phyloP scores from a whole-genome alignment of 1,140 invertebrate species.

The Bombus fervidus region DNA sequence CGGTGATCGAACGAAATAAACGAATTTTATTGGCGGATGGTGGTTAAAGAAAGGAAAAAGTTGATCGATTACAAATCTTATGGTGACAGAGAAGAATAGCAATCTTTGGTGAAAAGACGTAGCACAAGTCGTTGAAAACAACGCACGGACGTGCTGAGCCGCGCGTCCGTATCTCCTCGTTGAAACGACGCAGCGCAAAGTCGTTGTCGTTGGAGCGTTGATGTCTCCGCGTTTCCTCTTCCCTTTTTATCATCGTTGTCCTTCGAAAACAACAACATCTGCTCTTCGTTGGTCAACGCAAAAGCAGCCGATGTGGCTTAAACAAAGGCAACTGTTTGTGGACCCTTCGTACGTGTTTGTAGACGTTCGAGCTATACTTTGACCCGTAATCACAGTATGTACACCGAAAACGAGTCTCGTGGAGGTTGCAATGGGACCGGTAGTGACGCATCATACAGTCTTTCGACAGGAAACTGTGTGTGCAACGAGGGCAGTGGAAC shows the following conservation, averaged over 20 bases:
- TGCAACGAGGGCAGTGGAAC: slow-evolving; percentile 63
- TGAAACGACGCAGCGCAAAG: neutral
- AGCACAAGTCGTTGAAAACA: neutral
- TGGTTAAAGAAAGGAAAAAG: neutral
- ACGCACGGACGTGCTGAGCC: too few relatives aligned
- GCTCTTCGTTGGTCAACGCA: neutral
- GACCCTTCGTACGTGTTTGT: slow-evolving; percentile 73
- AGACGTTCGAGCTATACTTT: slow-evolving; percentile 79
- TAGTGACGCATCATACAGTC: slow-evolving; percentile 61
- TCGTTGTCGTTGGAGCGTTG: too few relatives aligned
- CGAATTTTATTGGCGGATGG: slow-evolving; percentile 38
- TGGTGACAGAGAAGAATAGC: neutral
- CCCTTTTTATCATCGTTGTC: neutral
- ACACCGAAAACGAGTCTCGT: slow-evolving; percentile 80
- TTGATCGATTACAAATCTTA: neutral
- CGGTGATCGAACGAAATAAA: neutral
- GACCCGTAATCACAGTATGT: slow-evolving; percentile 80
- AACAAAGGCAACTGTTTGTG: slow-evolving; percentile 72
- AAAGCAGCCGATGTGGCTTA: slow-evolving; percentile 60
- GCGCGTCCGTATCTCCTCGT: neutral
- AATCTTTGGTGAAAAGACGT: neutral
- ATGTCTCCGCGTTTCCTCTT: neutral
- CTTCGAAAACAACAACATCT: neutral
- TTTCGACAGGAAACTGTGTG: slow-evolving; percentile 58
- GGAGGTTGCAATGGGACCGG: slow-evolving; percentile 53